Evolutionary conservation across 2,113 vertebrate species (phyloP).

Genomic region (Recurvirostra avosetta): DNA sequence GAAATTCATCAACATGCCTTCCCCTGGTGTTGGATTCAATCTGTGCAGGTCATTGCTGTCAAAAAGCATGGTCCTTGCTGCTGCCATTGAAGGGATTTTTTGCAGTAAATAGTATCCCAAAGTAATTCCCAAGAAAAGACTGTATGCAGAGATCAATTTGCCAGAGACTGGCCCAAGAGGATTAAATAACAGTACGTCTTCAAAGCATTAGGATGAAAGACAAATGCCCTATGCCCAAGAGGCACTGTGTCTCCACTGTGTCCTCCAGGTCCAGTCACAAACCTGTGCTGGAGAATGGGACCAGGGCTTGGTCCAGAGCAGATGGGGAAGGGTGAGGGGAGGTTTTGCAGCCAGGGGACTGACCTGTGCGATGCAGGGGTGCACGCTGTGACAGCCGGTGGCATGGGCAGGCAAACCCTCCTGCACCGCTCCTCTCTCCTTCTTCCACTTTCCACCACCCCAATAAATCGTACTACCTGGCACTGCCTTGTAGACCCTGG

Average conservation of each 20-base stretch:
- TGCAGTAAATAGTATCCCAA: background rate
- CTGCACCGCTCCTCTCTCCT: background rate
- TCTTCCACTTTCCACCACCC: background rate
- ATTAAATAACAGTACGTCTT: background rate
- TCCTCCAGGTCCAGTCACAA: background rate
- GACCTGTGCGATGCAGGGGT: rapidly evolving
- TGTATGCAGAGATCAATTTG: background rate
- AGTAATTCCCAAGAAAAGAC: background rate
- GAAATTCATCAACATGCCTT: background rate
- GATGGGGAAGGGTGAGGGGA: background rate
- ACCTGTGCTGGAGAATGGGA: background rate
- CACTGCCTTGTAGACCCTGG: background rate
- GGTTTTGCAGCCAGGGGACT: background rate
- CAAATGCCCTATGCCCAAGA: background rate
- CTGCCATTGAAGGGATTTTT: background rate
- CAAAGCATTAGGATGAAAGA: background rate
- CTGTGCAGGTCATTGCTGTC: no score
- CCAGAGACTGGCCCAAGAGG: background rate
- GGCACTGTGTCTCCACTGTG: rapidly evolving
- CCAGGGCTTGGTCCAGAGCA: background rate
- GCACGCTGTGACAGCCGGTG: rapidly evolving
- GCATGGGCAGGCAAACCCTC: background rate
- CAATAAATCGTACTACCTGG: background rate
- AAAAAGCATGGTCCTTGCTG: background rate
- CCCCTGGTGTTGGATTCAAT: background rate